Percentiles rank a stretch among this genome's conserved stretches.
Evolutionary conservation across 2,113 vertebrate species (phyloP).

Genomic region (Sterna hirundo): DNA sequence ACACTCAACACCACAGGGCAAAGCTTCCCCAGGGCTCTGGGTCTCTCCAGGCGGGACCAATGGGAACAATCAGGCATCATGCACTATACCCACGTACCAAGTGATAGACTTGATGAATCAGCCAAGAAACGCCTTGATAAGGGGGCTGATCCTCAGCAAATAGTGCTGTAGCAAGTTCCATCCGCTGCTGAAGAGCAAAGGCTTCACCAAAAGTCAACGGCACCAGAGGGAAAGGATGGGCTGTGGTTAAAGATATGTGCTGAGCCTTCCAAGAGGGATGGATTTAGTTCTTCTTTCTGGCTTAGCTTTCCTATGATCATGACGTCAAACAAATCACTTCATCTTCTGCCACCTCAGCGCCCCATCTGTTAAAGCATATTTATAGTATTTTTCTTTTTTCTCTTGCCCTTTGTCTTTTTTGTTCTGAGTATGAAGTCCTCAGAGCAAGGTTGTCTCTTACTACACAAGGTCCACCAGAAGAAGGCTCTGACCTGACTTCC

Average conservation of each 20-base stretch:
- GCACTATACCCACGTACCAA: neutral
- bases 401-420: neutral
- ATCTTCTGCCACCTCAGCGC: constrained; percentile 34
- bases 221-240: neutral
- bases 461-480: neutral
- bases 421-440: neutral
- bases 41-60: neutral
- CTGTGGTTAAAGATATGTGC: constrained; percentile 27
- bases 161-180: neutral
- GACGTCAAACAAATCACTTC: constrained; percentile 27
- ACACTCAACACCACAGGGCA: fast-evolving
- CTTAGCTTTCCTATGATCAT: neutral
- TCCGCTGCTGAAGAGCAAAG: neutral
- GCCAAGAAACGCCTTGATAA: neutral
- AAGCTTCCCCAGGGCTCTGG: neutral
- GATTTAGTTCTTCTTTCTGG: constrained; percentile 19
- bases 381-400: neutral
- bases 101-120: neutral
- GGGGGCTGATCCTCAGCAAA: neutral
- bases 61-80: neutral
- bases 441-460: neutral
- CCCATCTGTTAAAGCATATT: neutral
- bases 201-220: neutral
- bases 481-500: neutral
- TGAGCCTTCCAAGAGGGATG: constrained; percentile 23